These are phyloP conservation scores for Dryocosmus kuriphilus DNA, from an alignment of 2,888 invertebrate species.

Conservation along the genomic window DNA sequence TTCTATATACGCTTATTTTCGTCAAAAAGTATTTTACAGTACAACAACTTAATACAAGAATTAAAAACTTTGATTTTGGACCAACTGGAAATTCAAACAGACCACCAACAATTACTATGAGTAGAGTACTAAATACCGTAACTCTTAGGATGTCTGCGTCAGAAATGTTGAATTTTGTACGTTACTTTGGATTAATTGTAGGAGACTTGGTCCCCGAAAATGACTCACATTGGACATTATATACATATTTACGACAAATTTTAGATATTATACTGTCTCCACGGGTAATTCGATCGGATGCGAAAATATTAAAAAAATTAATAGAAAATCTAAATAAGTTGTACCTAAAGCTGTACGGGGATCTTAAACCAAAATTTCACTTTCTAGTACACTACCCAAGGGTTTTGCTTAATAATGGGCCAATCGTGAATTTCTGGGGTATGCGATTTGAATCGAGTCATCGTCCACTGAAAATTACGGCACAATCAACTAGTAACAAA, in stretches of 20 bases:
- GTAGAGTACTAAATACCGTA: constrained; percentile 20
- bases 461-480: background rate
- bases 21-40: constrained; percentile 41
- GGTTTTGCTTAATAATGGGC: constrained; percentile 32
- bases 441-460: constrained; percentile 42
- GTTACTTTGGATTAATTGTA: constrained; percentile 43
- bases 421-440: constrained; percentile 27
- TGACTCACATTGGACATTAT: constrained; percentile 37
- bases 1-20: constrained; percentile 37
- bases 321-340: constrained; percentile 19
- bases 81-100: constrained; percentile 15
- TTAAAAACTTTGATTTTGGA: constrained; percentile 32
- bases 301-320: constrained; percentile 17
- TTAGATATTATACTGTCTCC: constrained; percentile 31
- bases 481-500: background rate
- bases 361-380: background rate
- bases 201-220: constrained; percentile 40
- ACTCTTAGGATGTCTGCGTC: constrained; percentile 37
- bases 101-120: constrained; percentile 15
- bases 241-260: constrained; percentile 39
- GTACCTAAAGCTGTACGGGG: constrained; percentile 14
- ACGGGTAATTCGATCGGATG: constrained; percentile 14
- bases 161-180: constrained; percentile 38
- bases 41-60: constrained; percentile 27
- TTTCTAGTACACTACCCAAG: constrained; percentile 33